phyloP scores from a whole-genome alignment of 2,113 vertebrate genomes.

The Periophthalmodon schlosseri region DNA sequence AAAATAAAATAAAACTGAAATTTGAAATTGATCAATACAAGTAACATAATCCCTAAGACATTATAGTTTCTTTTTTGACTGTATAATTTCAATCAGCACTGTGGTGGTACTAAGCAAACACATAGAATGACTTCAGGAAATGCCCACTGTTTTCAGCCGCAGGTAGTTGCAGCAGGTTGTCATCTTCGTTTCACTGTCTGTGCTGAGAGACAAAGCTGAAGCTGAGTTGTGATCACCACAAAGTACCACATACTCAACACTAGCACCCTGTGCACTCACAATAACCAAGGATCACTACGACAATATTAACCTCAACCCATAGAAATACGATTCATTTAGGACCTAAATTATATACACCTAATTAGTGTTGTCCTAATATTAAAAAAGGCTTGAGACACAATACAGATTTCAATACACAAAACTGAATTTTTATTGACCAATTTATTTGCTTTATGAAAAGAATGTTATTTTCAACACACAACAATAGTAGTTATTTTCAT shows the following conservation, averaged over 20 bases:
- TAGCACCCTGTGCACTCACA: slow-evolving; percentile 11
- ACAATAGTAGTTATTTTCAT: no score
- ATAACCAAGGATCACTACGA: slow-evolving; percentile 7
- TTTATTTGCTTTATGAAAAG: no score
- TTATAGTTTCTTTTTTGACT: no score
- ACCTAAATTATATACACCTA: neutral
- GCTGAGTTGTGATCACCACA: slow-evolving; percentile 18
- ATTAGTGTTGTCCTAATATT: no score
- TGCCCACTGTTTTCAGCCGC: slow-evolving; percentile 31
- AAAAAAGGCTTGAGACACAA: no score
- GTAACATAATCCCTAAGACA: no score
- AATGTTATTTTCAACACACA: no score
- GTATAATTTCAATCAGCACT: neutral
- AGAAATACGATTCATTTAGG: neutral
- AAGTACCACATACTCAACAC: slow-evolving; percentile 10
- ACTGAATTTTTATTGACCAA: no score
- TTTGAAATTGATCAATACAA: no score
- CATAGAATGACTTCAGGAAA: slow-evolving; percentile 30
- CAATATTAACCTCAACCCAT: neutral
- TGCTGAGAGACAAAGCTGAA: slow-evolving; percentile 19
- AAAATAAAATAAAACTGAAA: no score
- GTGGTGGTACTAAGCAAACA: slow-evolving; percentile 7
- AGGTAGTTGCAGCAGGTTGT: slow-evolving; percentile 32
- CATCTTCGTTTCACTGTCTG: slow-evolving; percentile 28
- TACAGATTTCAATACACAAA: no score